These are phyloP conservation scores for Bimastos eiseni DNA, from an alignment of 2,888 invertebrate species.

Conservation along the genomic window DNA sequence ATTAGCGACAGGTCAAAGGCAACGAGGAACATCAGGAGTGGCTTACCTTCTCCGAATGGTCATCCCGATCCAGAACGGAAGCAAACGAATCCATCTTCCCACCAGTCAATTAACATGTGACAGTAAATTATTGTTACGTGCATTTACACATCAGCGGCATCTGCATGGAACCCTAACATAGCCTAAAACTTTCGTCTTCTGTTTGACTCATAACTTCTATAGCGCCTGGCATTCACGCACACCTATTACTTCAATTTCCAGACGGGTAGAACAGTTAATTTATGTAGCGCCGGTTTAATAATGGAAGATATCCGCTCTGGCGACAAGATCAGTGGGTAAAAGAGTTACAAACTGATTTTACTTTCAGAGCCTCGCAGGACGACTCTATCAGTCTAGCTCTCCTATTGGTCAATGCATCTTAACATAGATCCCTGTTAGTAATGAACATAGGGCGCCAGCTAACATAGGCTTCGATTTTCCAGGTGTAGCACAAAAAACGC, in stretches of 20 bases:
- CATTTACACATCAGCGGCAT: background rate
- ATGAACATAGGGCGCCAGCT: background rate
- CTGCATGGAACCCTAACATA: background rate
- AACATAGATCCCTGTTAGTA: no score
- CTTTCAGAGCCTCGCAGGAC: background rate
- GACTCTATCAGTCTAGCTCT: no score
- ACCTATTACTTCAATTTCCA: background rate
- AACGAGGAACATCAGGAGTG: no score
- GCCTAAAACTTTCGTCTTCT: no score
- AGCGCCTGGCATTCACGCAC: background rate
- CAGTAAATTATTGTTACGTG: background rate
- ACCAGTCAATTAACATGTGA: background rate
- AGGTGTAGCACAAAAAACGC: background rate
- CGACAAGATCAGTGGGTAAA: background rate
- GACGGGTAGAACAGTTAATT: background rate
- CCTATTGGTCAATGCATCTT: background rate
- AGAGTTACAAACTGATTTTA: background rate
- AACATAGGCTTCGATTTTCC: background rate
- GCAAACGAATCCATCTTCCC: background rate
- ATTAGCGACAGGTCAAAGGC: no score
- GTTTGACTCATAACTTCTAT: background rate
- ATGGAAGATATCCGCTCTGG: background rate
- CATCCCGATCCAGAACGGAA: background rate
- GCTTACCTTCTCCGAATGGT: background rate
- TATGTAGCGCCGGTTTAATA: background rate